A percentile compares a stretch with the other conserved stretches of the same genome.
Conservation (phyloP, 2,797 vertebrate genomes). For the Sebastes trivittatus region DNA sequence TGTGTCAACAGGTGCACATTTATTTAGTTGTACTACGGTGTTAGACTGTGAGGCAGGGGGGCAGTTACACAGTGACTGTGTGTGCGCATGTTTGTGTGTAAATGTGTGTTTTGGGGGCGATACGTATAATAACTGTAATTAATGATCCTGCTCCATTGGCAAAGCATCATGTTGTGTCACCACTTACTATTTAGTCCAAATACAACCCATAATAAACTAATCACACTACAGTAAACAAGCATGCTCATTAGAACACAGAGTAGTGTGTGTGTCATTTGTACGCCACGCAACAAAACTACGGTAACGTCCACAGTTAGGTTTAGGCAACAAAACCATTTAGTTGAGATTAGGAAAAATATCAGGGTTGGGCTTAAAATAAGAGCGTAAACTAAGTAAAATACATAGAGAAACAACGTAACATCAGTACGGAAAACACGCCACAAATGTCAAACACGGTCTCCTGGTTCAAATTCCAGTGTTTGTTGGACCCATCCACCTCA, state of each 20-base stretch:
- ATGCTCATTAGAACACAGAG: constrained; percentile 15
- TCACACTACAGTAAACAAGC: constrained; percentile 25
- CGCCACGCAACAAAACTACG: too few species aligned
- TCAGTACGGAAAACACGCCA: too few species aligned
- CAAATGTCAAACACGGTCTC: too few species aligned
- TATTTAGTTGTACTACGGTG: constrained; percentile 30
- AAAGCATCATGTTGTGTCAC: constrained; percentile 60
- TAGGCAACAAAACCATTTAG: too few species aligned
- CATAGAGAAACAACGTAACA: too few species aligned
- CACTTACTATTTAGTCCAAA: constrained; percentile 53
- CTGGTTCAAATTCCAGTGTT: too few species aligned
- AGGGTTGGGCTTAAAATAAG: too few species aligned
- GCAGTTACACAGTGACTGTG: constrained; percentile 19
- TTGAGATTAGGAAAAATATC: rapidly evolving
- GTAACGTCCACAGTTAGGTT: too few species aligned
- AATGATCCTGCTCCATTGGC: constrained; percentile 54
- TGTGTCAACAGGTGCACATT: constrained; percentile 72
- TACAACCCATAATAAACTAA: constrained; percentile 43
- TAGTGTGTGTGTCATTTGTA: background rate
- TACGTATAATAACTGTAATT: constrained; percentile 66
- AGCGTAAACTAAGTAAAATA: too few species aligned
- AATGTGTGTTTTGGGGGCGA: constrained; percentile 48
- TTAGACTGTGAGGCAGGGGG: constrained; percentile 25
- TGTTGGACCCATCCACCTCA: too few species aligned
- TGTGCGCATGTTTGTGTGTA: constrained; percentile 33